Conservation (phyloP, 2,888 invertebrate species). For the Stictocephala bisonia region DNA sequence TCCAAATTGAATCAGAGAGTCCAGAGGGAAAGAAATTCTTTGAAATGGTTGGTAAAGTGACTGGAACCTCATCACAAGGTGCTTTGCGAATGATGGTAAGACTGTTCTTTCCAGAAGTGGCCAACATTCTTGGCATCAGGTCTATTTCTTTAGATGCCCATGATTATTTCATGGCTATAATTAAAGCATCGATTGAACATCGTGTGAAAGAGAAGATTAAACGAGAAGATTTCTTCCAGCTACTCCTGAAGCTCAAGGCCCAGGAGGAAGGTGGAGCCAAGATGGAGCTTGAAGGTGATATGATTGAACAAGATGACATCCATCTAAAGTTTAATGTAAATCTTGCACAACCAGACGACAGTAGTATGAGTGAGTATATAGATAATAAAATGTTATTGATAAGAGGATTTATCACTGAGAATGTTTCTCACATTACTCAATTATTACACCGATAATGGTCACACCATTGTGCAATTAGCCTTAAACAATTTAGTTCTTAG, state of each 20-base stretch:
- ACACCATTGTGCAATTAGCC: no score
- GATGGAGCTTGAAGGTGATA: no score
- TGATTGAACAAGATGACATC: no score
- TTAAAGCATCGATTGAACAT: constrained; percentile 48
- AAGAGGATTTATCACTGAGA: no score
- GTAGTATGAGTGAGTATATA: no score
- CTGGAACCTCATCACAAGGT: not conserved
- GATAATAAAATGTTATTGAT: no score
- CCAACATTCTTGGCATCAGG: not conserved
- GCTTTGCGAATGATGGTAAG: not conserved
- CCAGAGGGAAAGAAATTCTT: constrained; percentile 70
- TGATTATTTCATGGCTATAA: constrained; percentile 65
- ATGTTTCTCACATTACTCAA: no score
- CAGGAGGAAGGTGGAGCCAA: no score
- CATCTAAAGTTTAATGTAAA: no score
- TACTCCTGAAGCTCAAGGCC: constrained; percentile 67
- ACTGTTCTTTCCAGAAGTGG: not conserved
- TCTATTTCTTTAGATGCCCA: constrained; percentile 21
- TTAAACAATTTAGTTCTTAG: no score
- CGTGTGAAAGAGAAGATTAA: constrained; percentile 50
- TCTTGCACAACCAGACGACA: no score
- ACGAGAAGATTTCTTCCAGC: constrained; percentile 64
- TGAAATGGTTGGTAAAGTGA: constrained; percentile 47
- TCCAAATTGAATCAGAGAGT: constrained; percentile 71
- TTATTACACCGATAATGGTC: no score